These are phyloP conservation scores for Craterocephalus amniculus DNA, from an alignment of 2,797 vertebrate species.

Conservation along the genomic window DNA sequence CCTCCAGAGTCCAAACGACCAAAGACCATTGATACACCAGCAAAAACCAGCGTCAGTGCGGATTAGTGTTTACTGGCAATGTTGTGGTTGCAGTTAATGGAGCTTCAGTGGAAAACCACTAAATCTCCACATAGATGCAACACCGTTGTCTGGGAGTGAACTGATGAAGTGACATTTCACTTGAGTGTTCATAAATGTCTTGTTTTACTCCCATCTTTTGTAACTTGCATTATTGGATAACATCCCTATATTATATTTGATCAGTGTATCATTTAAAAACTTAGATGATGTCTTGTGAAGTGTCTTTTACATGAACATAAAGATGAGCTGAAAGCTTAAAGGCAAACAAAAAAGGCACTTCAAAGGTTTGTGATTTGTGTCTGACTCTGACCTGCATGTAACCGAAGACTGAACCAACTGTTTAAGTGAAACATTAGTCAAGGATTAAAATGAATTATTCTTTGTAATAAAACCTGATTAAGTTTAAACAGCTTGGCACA, in stretches of 20 bases:
- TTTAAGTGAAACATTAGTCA: not conserved
- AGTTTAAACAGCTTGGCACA: not conserved
- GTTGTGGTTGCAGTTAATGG: not conserved
- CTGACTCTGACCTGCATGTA: not conserved
- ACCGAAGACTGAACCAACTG: not conserved
- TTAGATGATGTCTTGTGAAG: conserved; percentile 1
- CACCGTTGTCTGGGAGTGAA: not conserved
- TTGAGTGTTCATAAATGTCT: conserved; percentile 1
- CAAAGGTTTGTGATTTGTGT: conserved; percentile 14
- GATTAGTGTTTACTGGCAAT: conserved; percentile 31
- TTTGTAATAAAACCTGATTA: conserved; percentile 33
- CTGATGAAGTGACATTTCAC: not conserved
- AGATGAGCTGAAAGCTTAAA: not conserved
- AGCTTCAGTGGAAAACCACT: conserved; percentile 5
- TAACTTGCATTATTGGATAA: conserved; percentile 20
- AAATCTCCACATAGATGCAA: not conserved
- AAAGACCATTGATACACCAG: conserved; percentile 75
- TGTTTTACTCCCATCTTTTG: conserved; percentile 18
- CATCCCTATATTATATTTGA: conserved; percentile 22
- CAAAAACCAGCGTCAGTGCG: conserved; percentile 33
- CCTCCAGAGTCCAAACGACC: conserved; percentile 88
- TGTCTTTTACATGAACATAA: not conserved
- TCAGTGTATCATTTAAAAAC: conserved; percentile 18
- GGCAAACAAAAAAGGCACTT: not conserved
- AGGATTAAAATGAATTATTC: conserved; percentile 16